These are phyloP conservation scores for Tenthredo notha DNA, from an alignment of 2,888 invertebrate genomes.

Conservation along the genomic window DNA sequence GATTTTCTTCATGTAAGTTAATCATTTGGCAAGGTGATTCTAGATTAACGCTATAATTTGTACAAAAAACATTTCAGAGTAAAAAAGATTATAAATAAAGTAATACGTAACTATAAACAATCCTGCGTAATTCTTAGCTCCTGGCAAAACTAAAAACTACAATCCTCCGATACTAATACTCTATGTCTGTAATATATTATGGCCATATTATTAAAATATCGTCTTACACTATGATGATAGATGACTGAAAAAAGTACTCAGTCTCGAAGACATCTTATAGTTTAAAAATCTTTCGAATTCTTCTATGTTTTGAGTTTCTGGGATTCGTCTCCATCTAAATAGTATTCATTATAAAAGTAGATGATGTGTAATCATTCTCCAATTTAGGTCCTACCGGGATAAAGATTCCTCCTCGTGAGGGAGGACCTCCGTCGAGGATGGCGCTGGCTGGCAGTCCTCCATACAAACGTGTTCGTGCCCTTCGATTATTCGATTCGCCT, in stretches of 20 bases:
- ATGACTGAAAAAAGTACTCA: not conserved
- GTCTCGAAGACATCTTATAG: not conserved
- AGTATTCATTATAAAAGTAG: not conserved
- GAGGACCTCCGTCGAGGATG: slow-evolving; percentile 66
- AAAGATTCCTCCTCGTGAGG: slow-evolving; percentile 67
- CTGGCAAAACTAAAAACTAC: not conserved
- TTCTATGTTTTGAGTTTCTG: not conserved
- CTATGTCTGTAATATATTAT: not conserved
- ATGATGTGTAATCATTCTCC: slow-evolving; percentile 1
- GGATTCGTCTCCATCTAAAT: not conserved
- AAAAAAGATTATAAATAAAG: not conserved
- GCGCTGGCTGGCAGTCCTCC: slow-evolving; percentile 81
- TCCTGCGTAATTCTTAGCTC: slow-evolving; percentile 1
- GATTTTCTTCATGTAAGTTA: not conserved
- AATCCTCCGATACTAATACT: not conserved
- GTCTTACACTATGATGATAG: not conserved
- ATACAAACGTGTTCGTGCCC: slow-evolving; percentile 81
- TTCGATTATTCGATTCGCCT: slow-evolving; percentile 90
- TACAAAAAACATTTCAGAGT: not conserved
- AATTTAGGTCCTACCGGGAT: slow-evolving; percentile 68
- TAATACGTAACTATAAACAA: not conserved
- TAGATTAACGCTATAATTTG: not conserved
- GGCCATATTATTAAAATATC: not conserved
- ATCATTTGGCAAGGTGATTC: not conserved
- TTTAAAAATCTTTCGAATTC: not conserved